Evolutionary conservation across 2,888 invertebrate species (phyloP).

Genomic region (Eudiplozoon nipponicum): DNA sequence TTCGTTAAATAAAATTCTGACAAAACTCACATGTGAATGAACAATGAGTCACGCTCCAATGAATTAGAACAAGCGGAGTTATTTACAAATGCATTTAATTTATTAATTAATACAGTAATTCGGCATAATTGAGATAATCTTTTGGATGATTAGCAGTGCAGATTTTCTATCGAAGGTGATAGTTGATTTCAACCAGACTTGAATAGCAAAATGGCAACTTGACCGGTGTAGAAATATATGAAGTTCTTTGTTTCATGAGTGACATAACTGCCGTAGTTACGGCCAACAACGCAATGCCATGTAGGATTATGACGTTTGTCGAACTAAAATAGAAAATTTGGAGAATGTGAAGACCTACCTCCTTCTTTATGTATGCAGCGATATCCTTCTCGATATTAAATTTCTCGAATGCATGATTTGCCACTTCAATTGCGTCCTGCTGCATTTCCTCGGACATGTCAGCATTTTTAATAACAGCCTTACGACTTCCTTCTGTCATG

Average conservation of each 20-base stretch:
- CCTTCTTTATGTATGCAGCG: constrained; percentile 92
- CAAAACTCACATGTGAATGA: no score
- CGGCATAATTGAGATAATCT: no score
- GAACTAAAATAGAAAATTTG: constrained; percentile 30
- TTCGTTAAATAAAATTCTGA: no score
- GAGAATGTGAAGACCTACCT: constrained; percentile 24
- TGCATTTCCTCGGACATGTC: constrained; percentile 99
- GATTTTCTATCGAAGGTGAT: neutral
- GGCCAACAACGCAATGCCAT: constrained; percentile 93
- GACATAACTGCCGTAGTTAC: constrained; percentile 61
- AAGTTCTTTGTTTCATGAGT: constrained; percentile 60
- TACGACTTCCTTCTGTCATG: constrained; percentile 37
- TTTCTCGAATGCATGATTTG: constrained; percentile 76
- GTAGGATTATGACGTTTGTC: constrained; percentile 98
- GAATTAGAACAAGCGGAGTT: no score
- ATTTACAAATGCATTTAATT: no score
- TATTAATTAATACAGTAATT: no score
- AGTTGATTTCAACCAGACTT: constrained; percentile 51
- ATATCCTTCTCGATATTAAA: constrained; percentile 98
- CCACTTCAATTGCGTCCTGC: constrained; percentile 87
- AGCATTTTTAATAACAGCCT: constrained; percentile 92
- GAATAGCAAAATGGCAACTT: constrained; percentile 79
- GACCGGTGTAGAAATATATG: constrained; percentile 88
- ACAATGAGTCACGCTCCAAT: no score
- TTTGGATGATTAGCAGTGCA: no score